Conservation (phyloP, 2,888 invertebrate genomes). For the Hemistola chrysoprasaria region DNA sequence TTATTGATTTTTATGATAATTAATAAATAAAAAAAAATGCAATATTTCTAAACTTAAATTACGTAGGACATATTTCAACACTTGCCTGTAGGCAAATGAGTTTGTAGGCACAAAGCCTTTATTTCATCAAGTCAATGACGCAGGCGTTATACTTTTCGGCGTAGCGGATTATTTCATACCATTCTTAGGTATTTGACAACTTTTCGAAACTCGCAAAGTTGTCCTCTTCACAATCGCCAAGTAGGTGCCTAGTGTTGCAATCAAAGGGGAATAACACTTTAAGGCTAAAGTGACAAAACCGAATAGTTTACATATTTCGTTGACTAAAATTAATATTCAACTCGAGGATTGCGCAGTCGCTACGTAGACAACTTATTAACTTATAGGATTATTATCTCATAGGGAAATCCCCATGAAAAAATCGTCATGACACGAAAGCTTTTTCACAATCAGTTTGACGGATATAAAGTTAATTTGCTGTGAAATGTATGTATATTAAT, state of each 20-base stretch:
- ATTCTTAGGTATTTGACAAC: constrained; percentile 3
- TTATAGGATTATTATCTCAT: constrained; percentile 33
- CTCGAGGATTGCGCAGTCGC: constrained; percentile 32
- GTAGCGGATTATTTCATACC: no score
- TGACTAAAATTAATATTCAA: constrained; percentile 35
- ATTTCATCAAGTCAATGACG: no score
- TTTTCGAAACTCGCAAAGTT: constrained; percentile 16
- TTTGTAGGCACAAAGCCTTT: no score
- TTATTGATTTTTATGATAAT: no score
- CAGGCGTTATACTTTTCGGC: no score
- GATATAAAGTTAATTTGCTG: no score
- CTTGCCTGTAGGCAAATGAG: no score
- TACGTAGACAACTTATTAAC: constrained; percentile 21
- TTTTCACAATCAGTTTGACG: no score
- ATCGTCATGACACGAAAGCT: background rate
- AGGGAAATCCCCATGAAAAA: constrained; percentile 23
- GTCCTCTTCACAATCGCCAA: constrained; percentile 15
- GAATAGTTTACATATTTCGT: constrained; percentile 22
- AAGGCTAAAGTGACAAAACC: constrained; percentile 18
- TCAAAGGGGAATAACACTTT: constrained; percentile 22
- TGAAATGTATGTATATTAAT: no score
- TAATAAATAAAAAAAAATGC: no score
- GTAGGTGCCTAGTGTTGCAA: constrained; percentile 15
- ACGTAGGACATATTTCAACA: no score
- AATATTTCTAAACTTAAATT: no score